Conservation (phyloP, 2,113 vertebrate genomes). For the Myotis yumanensis region DNA sequence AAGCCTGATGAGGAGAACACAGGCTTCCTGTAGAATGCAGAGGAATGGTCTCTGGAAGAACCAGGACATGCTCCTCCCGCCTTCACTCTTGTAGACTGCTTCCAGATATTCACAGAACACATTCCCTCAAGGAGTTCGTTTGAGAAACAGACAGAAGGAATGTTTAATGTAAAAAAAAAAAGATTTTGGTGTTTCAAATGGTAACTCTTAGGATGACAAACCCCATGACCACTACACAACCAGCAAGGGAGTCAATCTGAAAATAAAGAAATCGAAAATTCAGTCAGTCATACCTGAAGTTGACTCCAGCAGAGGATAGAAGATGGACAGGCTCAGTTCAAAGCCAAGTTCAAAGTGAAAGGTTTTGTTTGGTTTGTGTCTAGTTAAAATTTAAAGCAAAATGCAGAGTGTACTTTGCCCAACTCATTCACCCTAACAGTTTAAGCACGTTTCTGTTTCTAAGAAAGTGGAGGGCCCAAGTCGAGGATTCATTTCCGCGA, state of each 20-base stretch:
- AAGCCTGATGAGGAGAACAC: background rate
- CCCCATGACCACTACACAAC: background rate
- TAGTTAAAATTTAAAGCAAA: slow-evolving; percentile 27
- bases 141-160: background rate
- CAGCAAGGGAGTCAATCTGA: background rate
- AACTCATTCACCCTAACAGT: background rate
- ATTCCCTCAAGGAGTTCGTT: background rate
- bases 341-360: background rate
- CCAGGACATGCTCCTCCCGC: no score
- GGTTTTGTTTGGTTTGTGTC: background rate
- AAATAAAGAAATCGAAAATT: background rate
- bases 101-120: background rate
- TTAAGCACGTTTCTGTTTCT: slow-evolving; percentile 32
- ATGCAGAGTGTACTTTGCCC: background rate
- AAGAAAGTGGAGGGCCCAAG: background rate
- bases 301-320: background rate
- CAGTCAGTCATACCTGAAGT: background rate
- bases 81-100: background rate
- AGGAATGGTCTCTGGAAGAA: background rate
- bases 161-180: background rate
- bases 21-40: background rate
- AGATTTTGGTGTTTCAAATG: background rate
- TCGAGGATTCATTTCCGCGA: background rate
- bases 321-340: background rate
- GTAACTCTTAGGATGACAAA: background rate